A percentile compares a stretch with the other conserved stretches of the same genome.
These are phyloP conservation scores for Drosophila trichaetosa DNA, from an alignment of 2,888 invertebrate genomes.

Conservation along the genomic window DNA sequence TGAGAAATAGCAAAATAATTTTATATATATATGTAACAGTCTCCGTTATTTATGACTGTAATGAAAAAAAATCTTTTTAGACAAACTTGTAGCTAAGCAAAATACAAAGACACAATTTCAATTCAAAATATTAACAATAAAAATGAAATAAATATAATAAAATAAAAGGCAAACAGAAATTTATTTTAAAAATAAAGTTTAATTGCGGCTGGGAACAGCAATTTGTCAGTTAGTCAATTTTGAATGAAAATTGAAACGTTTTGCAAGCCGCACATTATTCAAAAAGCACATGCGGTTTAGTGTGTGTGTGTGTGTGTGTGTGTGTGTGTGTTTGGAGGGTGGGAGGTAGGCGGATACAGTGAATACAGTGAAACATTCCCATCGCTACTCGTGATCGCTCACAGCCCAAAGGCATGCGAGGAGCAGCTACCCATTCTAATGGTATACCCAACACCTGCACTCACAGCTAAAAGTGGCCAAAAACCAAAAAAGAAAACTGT, in stretches of 20 bases:
- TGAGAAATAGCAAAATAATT: not conserved
- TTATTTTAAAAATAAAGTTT: not conserved
- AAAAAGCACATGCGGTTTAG: constrained; percentile 16
- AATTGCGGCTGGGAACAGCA: constrained; percentile 1
- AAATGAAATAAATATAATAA: not conserved
- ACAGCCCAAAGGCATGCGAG: constrained; percentile 28
- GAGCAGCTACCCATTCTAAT: constrained; percentile 3
- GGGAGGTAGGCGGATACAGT: not conserved
- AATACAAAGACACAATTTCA: not conserved
- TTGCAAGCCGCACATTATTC: constrained; percentile 29
- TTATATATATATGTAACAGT: not conserved
- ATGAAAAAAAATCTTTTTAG: not conserved
- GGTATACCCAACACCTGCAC: constrained; percentile 34
- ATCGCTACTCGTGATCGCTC: constrained; percentile 17
- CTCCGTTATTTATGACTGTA: not conserved
- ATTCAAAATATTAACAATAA: not conserved
- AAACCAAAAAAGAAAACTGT: constrained; percentile 1
- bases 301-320: not conserved
- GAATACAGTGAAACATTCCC: constrained; percentile 8
- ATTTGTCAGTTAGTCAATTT: constrained; percentile 18
- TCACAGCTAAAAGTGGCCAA: constrained; percentile 26
- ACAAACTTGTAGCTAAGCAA: not conserved
- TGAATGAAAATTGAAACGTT: constrained; percentile 35
- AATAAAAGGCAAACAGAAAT: not conserved
- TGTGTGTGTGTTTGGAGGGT: not conserved